Evolutionary conservation across 2,797 vertebrate genomes (phyloP).

Genomic region (Acipenser ruthenus): DNA sequence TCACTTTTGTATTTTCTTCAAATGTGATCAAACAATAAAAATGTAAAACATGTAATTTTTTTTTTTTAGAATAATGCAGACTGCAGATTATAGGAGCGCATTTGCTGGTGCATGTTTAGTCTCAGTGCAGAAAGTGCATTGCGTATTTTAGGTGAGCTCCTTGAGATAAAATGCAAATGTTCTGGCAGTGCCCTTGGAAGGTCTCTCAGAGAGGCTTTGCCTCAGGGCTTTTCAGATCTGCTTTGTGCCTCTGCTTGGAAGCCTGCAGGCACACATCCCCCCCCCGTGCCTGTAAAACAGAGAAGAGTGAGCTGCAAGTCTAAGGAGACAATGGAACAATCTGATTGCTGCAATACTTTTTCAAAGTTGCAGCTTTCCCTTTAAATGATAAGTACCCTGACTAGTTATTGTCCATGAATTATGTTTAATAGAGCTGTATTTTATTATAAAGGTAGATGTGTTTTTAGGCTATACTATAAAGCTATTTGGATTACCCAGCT

Average conservation of each 20-base stretch:
- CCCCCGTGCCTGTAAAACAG: conserved; percentile 9
- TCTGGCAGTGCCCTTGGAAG: conserved; percentile 25
- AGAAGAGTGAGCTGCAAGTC: neutral
- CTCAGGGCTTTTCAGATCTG: conserved; percentile 12
- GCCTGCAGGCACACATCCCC: conserved; percentile 12
- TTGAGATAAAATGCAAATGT: conserved; percentile 22
- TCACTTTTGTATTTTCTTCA: conserved; percentile 16
- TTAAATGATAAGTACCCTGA: conserved; percentile 46
- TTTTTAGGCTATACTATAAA: conserved; percentile 46
- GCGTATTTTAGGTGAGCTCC: conserved; percentile 16
- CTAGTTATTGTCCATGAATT: conserved; percentile 45
- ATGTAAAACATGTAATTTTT: conserved; percentile 18
- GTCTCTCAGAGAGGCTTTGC: conserved; percentile 22
- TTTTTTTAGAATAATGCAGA: conserved; percentile 14
- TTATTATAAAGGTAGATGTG: conserved; percentile 44
- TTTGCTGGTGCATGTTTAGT: conserved; percentile 17
- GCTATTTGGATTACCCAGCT: conserved; percentile 47
- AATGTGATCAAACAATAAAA: conserved; percentile 9
- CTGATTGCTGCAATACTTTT: conserved; percentile 34
- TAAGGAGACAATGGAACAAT: conserved; percentile 14
- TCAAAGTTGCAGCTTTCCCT: conserved; percentile 30
- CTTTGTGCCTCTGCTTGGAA: conserved; percentile 20
- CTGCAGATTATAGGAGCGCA: conserved; percentile 21
- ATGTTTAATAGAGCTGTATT: conserved; percentile 39
- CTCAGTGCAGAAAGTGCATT: conserved; percentile 4